phyloP scores from a whole-genome alignment of 2,888 invertebrate genomes.

The Xanthorhoe spadicearia region DNA sequence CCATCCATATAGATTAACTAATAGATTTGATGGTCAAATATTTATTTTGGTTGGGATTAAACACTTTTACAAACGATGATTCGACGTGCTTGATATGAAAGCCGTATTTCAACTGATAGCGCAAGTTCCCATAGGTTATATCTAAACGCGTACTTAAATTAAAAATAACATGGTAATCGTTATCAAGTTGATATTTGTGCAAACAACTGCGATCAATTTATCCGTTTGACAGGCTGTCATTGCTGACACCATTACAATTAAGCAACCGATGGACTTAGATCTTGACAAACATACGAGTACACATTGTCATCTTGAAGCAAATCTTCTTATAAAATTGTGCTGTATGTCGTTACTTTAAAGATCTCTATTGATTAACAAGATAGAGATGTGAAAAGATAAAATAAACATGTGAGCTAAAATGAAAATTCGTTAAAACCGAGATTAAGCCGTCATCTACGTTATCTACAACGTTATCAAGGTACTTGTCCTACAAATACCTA shows the following conservation, averaged over 20 bases:
- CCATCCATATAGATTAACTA: constrained; percentile 49
- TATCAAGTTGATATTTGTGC: constrained; percentile 80
- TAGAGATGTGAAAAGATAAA: constrained; percentile 44
- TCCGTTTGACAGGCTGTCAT: constrained; percentile 80
- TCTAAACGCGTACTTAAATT: constrained; percentile 66
- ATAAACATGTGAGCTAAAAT: constrained; percentile 64
- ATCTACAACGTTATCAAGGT: constrained; percentile 74
- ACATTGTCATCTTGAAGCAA: constrained; percentile 51
- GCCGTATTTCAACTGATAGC: constrained; percentile 57
- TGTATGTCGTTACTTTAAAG: constrained; percentile 53
- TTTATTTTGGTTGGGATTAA: constrained; percentile 45
- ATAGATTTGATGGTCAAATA: constrained; percentile 42
- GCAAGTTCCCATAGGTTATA: constrained; percentile 65
- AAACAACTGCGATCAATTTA: constrained; percentile 83
- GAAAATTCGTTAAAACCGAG: constrained; percentile 80
- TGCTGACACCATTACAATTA: constrained; percentile 81
- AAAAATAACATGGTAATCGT: constrained; percentile 74
- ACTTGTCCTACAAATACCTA: constrained; percentile 70
- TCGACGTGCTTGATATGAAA: constrained; percentile 41
- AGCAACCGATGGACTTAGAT: constrained; percentile 75
- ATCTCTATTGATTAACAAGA: constrained; percentile 32
- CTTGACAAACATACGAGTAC: constrained; percentile 68
- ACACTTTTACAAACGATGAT: constrained; percentile 44
- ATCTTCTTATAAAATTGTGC: constrained; percentile 52
- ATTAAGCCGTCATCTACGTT: constrained; percentile 82